Base-by-base conservation (phyloP, 2,888 invertebrate genomes). In the Drosophila sordidula region DNA sequence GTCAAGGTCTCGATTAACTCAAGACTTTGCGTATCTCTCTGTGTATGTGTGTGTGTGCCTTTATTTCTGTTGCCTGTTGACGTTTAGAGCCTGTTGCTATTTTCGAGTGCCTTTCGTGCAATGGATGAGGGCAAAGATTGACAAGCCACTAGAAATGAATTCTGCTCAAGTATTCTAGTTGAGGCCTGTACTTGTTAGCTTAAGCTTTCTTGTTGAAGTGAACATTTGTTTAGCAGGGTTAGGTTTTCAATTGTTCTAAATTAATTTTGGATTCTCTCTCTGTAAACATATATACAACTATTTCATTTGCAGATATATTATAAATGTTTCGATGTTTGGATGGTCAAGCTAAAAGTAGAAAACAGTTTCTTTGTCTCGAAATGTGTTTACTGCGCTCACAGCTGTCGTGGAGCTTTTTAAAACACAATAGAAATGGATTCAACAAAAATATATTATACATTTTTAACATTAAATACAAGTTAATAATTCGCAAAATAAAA, bases 1-100 rank as follows among this genome's bases (percentile, higher is more conserved):
- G 78, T 75, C 81, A 81, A 36, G 75, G 71, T 51, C 61, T 44
- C 44, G 52, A 61, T 71, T 58, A 58, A 44, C 68, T 68, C 29
- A 45, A 64, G 61, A 51, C 72, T 44, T 14, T 22, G 6, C 3
- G 9, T 46, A 16, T 18, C 2, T 16, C 1, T 39, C 32, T 26
- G 11, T 54, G 8, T 18, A 25, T 46, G 6, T 38, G 18, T 49
- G 16, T 34, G 6, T 36, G 14, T 41, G n/a, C 9, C 32, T 36
- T 41, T 26, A 34, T 51, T 32, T 25, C 29, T 38, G 38, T 55
- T 51, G 12, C 4, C 34, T 6, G 25, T 59, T 44, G n/a, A 65
- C 16, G 16, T n/a, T 26, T 51, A 14, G 12, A 54, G 69, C 47
- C 51, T 62, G 64, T 64, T 74, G 59, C 47, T 63, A 4, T 50